These are phyloP conservation scores for Lutjanus campechanus DNA, from an alignment of 2,797 vertebrate genomes.

Conservation along the genomic window DNA sequence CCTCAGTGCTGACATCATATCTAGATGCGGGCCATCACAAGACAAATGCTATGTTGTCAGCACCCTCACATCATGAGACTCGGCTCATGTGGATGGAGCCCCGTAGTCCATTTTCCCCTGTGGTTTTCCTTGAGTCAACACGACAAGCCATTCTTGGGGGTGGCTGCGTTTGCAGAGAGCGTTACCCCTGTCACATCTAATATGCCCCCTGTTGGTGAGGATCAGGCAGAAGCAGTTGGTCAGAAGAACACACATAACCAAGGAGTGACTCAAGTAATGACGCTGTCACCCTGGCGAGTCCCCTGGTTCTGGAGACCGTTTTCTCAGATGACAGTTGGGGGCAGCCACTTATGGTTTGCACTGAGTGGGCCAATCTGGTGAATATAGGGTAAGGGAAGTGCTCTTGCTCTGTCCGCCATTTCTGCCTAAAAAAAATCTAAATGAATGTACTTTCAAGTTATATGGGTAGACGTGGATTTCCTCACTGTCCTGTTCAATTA, in stretches of 20 bases:
- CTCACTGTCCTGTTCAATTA: background rate
- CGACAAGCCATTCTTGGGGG: conserved; percentile 28
- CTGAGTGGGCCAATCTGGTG: background rate
- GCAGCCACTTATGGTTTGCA: conserved; percentile 4
- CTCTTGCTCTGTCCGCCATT: background rate
- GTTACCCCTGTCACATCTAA: conserved; percentile 11
- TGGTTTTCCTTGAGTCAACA: conserved; percentile 38
- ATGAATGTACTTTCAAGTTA: background rate
- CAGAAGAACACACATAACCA: conserved; percentile 19
- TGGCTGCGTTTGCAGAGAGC: conserved; percentile 19
- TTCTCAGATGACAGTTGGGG: conserved; percentile 12
- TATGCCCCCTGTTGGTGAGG: conserved; percentile 21
- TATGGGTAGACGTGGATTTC: background rate
- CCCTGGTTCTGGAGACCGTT: background rate
- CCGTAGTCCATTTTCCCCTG: background rate
- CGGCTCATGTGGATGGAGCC: background rate
- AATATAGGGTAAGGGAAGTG: background rate
- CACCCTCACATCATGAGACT: conserved; percentile 1
- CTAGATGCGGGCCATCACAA: background rate
- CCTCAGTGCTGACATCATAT: conserved; percentile 7
- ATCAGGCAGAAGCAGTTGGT: conserved; percentile 28
- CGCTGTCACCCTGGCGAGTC: background rate
- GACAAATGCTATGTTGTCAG: conserved; percentile 4
- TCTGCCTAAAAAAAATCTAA: background rate
- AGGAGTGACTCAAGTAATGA: conserved; percentile 34